Evolutionary conservation across 1,140 invertebrate genomes (phyloP).

Genomic region (Pseudomyrmex dendroicus): DNA sequence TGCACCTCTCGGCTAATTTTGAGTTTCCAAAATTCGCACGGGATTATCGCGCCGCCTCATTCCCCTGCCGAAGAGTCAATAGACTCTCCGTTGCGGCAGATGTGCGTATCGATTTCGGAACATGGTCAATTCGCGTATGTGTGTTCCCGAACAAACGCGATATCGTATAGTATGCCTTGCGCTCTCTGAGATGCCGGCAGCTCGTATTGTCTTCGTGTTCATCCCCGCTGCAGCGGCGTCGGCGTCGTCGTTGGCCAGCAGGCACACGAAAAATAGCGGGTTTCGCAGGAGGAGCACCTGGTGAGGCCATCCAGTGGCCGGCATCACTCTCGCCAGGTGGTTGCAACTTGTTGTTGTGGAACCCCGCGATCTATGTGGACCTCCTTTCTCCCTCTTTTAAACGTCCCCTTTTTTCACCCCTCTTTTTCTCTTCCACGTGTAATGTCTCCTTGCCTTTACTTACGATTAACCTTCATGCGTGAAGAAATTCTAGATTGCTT

Average conservation of each 20-base stretch:
- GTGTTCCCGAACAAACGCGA: constrained; percentile 66
- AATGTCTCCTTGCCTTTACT: not conserved
- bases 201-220: constrained; percentile 1
- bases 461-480: constrained; percentile 5
- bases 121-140: constrained; percentile 68
- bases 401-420: not conserved
- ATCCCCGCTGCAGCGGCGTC: constrained; percentile 1
- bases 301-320: constrained; percentile 77
- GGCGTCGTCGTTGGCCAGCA: constrained; percentile 64
- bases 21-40: constrained; percentile 30
- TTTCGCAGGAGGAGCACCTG: constrained; percentile 76
- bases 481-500: not conserved
- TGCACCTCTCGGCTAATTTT: constrained; percentile 24
- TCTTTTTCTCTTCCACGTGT: not conserved
- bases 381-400: constrained; percentile 43
- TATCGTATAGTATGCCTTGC: constrained; percentile 43
- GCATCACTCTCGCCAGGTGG: constrained; percentile 79
- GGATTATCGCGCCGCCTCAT: not conserved
- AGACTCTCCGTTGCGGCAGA: constrained; percentile 70
- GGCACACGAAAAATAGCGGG: constrained; percentile 73
- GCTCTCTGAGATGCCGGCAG: constrained; percentile 55
- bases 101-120: constrained; percentile 73
- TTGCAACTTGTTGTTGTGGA: constrained; percentile 81
- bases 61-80: constrained; percentile 60
- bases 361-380: constrained; percentile 67